Percentiles rank a stretch among this genome's conserved stretches.
Conservation (phyloP, 2,113 vertebrate species). For the Genyomyrus donnyi region DNA sequence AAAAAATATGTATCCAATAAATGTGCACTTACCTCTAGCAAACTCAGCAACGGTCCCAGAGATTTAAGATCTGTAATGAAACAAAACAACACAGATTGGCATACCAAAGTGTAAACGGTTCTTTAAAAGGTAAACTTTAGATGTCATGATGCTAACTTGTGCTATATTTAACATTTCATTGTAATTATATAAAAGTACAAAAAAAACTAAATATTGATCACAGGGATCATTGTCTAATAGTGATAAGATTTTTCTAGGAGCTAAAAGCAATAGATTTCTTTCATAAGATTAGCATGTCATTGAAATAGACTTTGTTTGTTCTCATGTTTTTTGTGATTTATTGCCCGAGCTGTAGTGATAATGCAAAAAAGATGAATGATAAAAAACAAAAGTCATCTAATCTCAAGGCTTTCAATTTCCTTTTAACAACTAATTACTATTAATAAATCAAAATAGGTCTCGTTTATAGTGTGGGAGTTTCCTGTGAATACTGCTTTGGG, state of each 20-base stretch:
- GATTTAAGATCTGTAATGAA: conserved; percentile 11
- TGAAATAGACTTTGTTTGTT: background rate
- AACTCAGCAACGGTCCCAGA: background rate
- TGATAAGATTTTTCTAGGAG: background rate
- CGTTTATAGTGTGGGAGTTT: background rate
- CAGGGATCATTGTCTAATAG: background rate
- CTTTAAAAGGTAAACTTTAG: background rate
- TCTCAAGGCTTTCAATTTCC: background rate
- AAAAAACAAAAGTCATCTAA: background rate
- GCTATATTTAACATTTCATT: background rate
- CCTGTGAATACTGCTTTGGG: background rate
- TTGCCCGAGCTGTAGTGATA: background rate
- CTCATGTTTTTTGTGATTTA: background rate
- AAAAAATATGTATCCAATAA: background rate
- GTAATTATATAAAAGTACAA: background rate
- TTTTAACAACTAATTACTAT: background rate
- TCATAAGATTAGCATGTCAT: background rate
- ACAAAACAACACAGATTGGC: background rate
- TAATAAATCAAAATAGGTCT: background rate
- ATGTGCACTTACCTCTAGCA: background rate
- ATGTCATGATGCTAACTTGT: background rate
- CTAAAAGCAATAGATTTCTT: background rate
- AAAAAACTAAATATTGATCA: background rate
- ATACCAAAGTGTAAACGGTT: background rate
- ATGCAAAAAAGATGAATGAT: background rate